These are phyloP conservation scores for Cryptomyrus ogoouensis DNA, from an alignment of 2,113 vertebrate genomes.

Conservation along the genomic window DNA sequence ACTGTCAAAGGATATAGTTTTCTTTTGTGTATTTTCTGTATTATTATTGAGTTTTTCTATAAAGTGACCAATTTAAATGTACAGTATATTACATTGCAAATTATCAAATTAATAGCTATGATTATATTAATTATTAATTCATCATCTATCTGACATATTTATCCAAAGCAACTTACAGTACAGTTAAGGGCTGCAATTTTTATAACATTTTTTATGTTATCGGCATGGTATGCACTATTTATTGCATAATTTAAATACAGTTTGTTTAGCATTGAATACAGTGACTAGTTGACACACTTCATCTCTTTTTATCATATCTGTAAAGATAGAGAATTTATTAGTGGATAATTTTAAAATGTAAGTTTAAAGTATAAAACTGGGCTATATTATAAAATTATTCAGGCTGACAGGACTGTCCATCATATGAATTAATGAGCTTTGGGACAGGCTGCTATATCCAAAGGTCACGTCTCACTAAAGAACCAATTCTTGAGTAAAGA, in stretches of 20 bases:
- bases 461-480: background rate
- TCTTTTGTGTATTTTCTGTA: background rate
- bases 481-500: background rate
- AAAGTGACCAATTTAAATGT: background rate
- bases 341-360: background rate
- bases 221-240: background rate
- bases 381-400: constrained; percentile 4
- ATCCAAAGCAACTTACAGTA: background rate
- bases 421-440: background rate
- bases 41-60: background rate
- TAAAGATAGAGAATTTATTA: background rate
- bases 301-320: background rate
- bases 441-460: background rate
- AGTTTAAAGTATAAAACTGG: background rate
- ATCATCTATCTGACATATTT: background rate
- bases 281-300: background rate
- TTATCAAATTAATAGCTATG: background rate
- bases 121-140: background rate
- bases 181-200: background rate
- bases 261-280: background rate
- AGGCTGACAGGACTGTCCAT: background rate
- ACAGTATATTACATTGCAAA: background rate
- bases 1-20: background rate
- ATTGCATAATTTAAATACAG: background rate
- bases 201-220: background rate